Evolutionary conservation across 1,140 invertebrate species (phyloP).

Genomic region (Tetragonula clypearis): DNA sequence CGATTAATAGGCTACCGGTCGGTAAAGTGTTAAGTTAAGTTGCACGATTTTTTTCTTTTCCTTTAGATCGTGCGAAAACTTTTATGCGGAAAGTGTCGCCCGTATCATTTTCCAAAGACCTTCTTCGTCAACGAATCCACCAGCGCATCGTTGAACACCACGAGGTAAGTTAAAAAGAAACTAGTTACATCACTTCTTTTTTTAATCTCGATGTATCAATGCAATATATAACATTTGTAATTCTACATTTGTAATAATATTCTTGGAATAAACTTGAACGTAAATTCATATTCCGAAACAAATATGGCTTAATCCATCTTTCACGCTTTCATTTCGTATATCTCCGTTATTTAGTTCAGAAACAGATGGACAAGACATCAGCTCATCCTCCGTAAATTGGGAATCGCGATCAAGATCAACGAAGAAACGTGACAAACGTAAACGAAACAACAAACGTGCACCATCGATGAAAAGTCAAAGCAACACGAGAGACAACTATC

Average conservation of each 20-base stretch:
- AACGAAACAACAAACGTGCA: background rate
- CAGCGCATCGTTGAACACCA: slow-evolving; percentile 2
- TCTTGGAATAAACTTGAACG: background rate
- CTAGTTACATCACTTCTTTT: background rate
- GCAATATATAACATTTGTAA: background rate
- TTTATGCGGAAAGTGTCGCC: slow-evolving; percentile 14
- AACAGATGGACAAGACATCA: slow-evolving; percentile 1
- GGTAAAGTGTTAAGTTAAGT: too few relatives aligned
- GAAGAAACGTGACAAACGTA: slow-evolving; percentile 21
- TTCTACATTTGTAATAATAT: background rate
- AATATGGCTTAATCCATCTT: background rate
- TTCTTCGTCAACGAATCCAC: slow-evolving; percentile 7
- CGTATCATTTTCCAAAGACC: background rate
- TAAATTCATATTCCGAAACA: background rate
- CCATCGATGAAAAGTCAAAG: slow-evolving; percentile 8
- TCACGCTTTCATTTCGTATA: background rate
- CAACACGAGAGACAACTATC: background rate
- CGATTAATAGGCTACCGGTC: too few relatives aligned
- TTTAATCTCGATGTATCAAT: background rate
- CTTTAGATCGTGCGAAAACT: slow-evolving; percentile 24
- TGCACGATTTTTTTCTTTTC: background rate
- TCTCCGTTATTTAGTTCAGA: slow-evolving; percentile 23
- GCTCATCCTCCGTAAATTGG: slow-evolving; percentile 22
- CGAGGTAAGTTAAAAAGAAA: slow-evolving; percentile 37
- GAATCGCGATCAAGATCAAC: background rate